phyloP scores from a whole-genome alignment of 2,888 invertebrate genomes.

The Tricholauxania praeusta region DNA sequence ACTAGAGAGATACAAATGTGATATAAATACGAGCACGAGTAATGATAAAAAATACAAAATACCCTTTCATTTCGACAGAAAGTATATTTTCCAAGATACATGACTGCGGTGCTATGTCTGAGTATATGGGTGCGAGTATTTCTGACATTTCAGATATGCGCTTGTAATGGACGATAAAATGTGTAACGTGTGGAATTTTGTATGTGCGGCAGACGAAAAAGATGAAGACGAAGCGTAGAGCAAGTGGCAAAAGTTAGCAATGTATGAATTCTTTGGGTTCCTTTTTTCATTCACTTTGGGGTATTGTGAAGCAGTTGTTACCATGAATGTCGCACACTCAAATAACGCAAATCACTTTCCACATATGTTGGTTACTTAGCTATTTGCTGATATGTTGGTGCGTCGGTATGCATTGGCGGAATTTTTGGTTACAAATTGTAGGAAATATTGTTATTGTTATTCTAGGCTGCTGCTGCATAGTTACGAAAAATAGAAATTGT shows the following conservation, averaged over 20 bases:
- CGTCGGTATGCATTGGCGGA: too few species aligned
- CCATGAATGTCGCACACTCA: not conserved
- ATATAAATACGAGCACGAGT: too few species aligned
- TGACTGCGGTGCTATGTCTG: conserved; percentile 29
- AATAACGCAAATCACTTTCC: conserved; percentile 8
- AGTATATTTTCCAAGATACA: conserved; percentile 26
- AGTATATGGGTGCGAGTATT: conserved; percentile 16
- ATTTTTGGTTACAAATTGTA: too few species aligned
- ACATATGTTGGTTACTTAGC: conserved; percentile 6
- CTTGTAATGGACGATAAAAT: conserved; percentile 40
- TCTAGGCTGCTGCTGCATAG: too few species aligned
- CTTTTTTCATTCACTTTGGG: conserved; percentile 22
- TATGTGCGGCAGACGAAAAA: conserved; percentile 39
- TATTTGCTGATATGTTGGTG: not conserved
- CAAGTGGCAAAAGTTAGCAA: conserved; percentile 3
- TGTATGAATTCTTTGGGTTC: conserved; percentile 4
- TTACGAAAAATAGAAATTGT: too few species aligned
- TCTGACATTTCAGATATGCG: conserved; percentile 13
- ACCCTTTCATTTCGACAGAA: conserved; percentile 32
- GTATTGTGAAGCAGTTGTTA: conserved; percentile 7
- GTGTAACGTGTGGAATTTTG: conserved; percentile 26
- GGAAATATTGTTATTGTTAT: too few species aligned
- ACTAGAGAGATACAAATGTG: too few species aligned
- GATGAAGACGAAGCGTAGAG: not conserved
- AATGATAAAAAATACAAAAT: too few species aligned